A percentile compares a stretch with the other conserved stretches of the same genome.
Conservation (phyloP, 2,113 vertebrate species). For the Dasypus novemcinctus region DNA sequence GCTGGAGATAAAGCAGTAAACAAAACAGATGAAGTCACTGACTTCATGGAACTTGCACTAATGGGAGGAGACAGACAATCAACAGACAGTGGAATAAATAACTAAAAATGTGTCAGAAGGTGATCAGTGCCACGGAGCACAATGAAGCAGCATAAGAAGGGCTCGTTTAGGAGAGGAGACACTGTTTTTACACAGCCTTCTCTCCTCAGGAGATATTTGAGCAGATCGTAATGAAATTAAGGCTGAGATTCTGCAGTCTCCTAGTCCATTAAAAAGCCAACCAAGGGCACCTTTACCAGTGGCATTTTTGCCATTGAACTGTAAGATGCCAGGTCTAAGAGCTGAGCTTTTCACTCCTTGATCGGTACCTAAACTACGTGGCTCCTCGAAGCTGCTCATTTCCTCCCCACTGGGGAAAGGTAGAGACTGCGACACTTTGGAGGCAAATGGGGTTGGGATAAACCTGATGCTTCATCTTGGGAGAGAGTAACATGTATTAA, state of each 20-base stretch:
- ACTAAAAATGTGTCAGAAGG: not conserved
- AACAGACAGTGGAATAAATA: not conserved
- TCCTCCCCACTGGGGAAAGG: not conserved
- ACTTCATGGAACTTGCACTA: not conserved
- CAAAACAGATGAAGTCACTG: not conserved
- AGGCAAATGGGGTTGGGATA: not conserved
- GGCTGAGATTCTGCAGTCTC: not conserved
- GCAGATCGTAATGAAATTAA: not conserved
- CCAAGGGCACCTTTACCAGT: not conserved
- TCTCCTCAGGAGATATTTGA: not conserved
- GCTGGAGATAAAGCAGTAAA: not conserved
- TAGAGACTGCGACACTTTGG: not conserved
- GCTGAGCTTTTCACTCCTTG: not conserved
- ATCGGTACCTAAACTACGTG: not conserved
- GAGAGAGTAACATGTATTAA: conserved; percentile 3
- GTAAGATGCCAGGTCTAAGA: not conserved
- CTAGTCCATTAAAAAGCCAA: not conserved
- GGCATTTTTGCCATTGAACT: not conserved
- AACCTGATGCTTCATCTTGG: not conserved
- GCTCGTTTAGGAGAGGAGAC: not conserved
- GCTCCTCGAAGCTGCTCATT: not conserved
- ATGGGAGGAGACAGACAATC: not conserved
- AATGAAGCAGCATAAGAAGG: not conserved
- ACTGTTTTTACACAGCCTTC: not conserved
- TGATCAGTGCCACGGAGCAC: not conserved